Evolutionary conservation across 2,797 vertebrate genomes (phyloP).

Genomic region (Muscicapa comitata): DNA sequence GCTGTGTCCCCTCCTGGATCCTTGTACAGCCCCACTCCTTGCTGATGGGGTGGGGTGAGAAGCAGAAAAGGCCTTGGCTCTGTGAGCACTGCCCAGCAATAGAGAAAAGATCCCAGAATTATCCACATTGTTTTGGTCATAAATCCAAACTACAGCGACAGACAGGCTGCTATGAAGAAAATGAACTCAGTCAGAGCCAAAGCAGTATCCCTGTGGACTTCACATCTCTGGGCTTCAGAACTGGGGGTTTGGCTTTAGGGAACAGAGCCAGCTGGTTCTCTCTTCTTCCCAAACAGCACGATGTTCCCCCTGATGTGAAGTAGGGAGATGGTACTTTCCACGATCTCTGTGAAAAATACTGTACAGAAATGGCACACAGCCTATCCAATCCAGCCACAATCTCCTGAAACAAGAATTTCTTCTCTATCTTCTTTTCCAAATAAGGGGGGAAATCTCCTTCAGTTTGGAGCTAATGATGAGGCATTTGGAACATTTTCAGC

Average conservation of each 20-base stretch:
- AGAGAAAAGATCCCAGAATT: neutral
- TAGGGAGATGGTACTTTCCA: neutral
- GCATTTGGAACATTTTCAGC: neutral
- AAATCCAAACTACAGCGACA: neutral
- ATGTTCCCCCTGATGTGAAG: rapidly evolving
- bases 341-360: neutral
- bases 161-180: neutral
- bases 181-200: neutral
- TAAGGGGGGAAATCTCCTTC: neutral
- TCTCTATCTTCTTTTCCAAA: neutral
- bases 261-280: neutral
- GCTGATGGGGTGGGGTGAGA: neutral
- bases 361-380: neutral
- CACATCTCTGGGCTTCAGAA: neutral
- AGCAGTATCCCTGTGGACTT: no score
- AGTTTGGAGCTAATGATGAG: neutral
- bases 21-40: rapidly evolving
- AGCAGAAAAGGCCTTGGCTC: neutral
- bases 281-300: neutral
- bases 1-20: neutral
- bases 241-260: neutral
- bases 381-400: neutral
- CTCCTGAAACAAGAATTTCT: neutral
- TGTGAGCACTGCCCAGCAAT: neutral
- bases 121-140: neutral